Base-by-base conservation (phyloP, 1,140 invertebrate species). In the Lepeophtheirus salmonis region DNA sequence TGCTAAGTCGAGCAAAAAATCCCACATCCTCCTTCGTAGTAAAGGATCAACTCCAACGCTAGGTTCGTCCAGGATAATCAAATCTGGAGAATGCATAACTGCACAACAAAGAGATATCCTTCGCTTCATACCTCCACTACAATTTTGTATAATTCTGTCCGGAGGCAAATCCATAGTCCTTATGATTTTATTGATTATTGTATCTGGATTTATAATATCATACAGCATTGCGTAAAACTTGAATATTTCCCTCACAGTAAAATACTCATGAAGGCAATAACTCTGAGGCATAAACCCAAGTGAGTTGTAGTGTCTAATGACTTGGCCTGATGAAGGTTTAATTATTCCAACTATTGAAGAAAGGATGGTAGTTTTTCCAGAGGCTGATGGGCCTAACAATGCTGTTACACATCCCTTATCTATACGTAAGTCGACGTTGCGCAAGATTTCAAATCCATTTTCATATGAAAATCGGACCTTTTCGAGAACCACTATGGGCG, bases 11-110 rank as follows among this genome's bases (percentile, higher is more conserved):
- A 14, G 20, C 17, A 54, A 54, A n/a, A 14, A 20, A n/a, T 20
- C 23, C 52, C 52, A 54, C 2, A 54, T 54, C 52, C n/a, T 24
- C 23, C 52, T 2, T 3, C 52, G 2, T 23, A 54, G 52, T 2
- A 54, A 24, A 2, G 52, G 52, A 23, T 54, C 52, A 14, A 54
- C 52, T 12, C 52, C 52, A 18, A 54, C 52, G 2, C 14, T 54
- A 16, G 52, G 52, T 13, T 54, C 52, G 23, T 54, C 52, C 22
- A 54, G 22, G 21, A 54, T 54, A 20, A 54, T 21, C n/a, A 54
- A 54, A 12, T 20, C n/a, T 14, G 52, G 52, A 23, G 14, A 16
- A 23, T 54, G 52, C 14, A 54, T 24, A n/a, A 54, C 21, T 2
- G 52, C 52, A 54, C 52, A 54, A 54, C 18, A 20, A n/a, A 54